Percentiles rank a stretch among this genome's conserved stretches.
phyloP scores from a whole-genome alignment of 1,140 invertebrate species.

The Drosophila quadrilineata region DNA sequence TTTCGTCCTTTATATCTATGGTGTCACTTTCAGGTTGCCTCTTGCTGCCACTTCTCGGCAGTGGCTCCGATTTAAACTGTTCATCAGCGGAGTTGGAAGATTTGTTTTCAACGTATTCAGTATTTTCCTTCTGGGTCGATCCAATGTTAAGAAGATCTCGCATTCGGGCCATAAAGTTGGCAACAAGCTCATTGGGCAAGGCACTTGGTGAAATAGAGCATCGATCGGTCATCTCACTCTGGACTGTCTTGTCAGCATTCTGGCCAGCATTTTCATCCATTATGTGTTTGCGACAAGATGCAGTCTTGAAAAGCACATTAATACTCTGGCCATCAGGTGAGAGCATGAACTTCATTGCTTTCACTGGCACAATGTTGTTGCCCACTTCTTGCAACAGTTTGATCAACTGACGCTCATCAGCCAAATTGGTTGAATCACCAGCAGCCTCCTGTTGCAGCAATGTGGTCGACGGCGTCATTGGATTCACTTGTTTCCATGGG shows the following conservation, averaged over 20 bases:
- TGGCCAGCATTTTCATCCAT: slow-evolving; percentile 11
- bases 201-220: slow-evolving; percentile 13
- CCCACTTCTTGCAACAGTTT: slow-evolving; percentile 31
- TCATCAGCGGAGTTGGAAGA: too few relatives aligned
- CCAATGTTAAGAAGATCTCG: slow-evolving; percentile 26
- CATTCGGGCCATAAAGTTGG: slow-evolving; percentile 34
- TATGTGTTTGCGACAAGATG: not conserved
- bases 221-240: slow-evolving; percentile 21
- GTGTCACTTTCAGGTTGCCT: too few relatives aligned
- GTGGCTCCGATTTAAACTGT: too few relatives aligned
- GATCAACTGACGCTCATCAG: slow-evolving; percentile 23
- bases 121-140: slow-evolving; percentile 1
- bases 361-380: slow-evolving; percentile 18
- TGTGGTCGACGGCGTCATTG: slow-evolving; percentile 18
- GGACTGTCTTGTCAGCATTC: slow-evolving; percentile 1
- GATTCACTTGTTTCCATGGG: slow-evolving; percentile 1
- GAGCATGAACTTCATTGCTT: slow-evolving; percentile 21
- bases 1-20: too few relatives aligned
- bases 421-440: slow-evolving; percentile 13
- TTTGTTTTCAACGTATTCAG: not conserved
- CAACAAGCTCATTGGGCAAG: slow-evolving; percentile 29
- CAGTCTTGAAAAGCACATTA: slow-evolving; percentile 27
- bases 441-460: not conserved
- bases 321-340: slow-evolving; percentile 22
- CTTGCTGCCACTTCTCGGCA: too few relatives aligned